A percentile compares a stretch with the other conserved stretches of the same genome.
These are phyloP conservation scores for Mormyrus hasselquistii DNA, from an alignment of 2,797 vertebrate species.

Conservation along the genomic window DNA sequence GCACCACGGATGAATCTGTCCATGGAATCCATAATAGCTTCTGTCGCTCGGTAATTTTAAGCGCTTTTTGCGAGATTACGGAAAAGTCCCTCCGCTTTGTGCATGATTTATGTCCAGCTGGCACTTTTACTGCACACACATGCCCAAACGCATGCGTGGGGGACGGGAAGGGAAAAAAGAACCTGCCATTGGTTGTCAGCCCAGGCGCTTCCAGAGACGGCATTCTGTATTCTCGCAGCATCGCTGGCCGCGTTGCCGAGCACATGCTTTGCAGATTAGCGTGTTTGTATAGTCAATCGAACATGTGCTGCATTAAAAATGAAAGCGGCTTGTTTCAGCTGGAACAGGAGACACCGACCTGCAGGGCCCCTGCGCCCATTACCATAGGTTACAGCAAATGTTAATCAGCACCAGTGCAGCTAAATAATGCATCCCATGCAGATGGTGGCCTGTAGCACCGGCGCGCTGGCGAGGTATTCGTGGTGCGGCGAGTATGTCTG, in stretches of 20 bases:
- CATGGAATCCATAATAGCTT: not conserved
- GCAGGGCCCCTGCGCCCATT: slow-evolving; percentile 74
- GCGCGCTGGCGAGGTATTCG: slow-evolving; percentile 47
- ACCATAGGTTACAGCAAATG: slow-evolving; percentile 80
- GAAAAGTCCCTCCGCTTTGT: not conserved
- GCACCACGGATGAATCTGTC: not conserved
- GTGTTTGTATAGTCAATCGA: slow-evolving; percentile 80
- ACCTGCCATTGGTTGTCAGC: not conserved
- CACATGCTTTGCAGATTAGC: slow-evolving; percentile 82
- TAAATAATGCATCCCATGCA: slow-evolving; percentile 84
- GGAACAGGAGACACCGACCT: slow-evolving; percentile 73
- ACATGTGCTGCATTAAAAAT: slow-evolving; percentile 85
- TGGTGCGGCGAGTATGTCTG: not conserved
- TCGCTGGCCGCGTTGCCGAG: slow-evolving; percentile 65
- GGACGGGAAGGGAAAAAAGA: not conserved
- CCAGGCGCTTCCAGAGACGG: not conserved
- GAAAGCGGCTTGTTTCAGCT: slow-evolving; percentile 73
- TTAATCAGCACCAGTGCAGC: slow-evolving; percentile 74
- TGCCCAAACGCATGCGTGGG: not conserved
- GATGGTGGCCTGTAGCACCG: slow-evolving; percentile 68
- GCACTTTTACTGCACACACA: not conserved
- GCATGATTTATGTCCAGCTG: not conserved
- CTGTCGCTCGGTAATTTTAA: not conserved
- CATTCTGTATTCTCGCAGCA: slow-evolving; percentile 64
- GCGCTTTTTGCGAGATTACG: not conserved